These are phyloP conservation scores for Coregonus suidteri DNA, from an alignment of 2,797 vertebrate genomes.

Conservation along the genomic window DNA sequence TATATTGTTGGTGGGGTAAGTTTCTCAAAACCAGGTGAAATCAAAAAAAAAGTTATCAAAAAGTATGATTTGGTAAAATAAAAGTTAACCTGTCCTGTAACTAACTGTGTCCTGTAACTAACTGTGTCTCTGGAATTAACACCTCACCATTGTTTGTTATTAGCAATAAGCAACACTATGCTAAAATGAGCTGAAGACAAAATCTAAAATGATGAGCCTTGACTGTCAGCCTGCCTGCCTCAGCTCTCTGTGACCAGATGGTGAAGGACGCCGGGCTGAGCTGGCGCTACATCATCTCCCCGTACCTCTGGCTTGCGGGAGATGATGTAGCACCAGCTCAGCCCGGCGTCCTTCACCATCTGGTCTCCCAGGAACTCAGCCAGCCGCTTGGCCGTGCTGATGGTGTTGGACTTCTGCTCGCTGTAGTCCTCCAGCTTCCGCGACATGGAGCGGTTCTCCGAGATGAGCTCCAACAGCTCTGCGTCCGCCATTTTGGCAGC, in stretches of 20 bases:
- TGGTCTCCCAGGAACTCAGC: slow-evolving; percentile 97
- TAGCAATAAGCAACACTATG: too few relatives aligned
- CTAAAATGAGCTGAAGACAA: background rate
- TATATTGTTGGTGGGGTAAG: too few relatives aligned
- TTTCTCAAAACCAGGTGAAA: too few relatives aligned
- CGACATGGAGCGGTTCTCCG: slow-evolving; percentile 97
- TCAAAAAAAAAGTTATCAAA: too few relatives aligned
- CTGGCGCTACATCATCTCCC: too few relatives aligned
- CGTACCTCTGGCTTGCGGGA: slow-evolving; percentile 91
- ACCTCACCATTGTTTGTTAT: too few relatives aligned
- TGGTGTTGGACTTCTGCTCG: slow-evolving; percentile 93
- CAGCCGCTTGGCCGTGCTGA: slow-evolving; percentile 96
- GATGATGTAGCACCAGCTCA: slow-evolving; percentile 41
- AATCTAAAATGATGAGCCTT: background rate
- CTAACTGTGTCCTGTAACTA: too few relatives aligned
- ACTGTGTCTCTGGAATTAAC: too few relatives aligned
- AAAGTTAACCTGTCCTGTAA: too few relatives aligned
- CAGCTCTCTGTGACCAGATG: slow-evolving; percentile 92
- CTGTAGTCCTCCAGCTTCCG: slow-evolving; percentile 94
- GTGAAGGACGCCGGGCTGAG: too few relatives aligned
- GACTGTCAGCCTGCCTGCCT: background rate
- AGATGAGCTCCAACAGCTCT: slow-evolving; percentile 95
- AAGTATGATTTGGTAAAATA: too few relatives aligned
- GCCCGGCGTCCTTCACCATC: slow-evolving; percentile 96
- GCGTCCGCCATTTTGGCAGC: slow-evolving; percentile 96